A percentile compares a stretch with the other conserved stretches of the same genome.
phyloP scores from a whole-genome alignment of 2,113 vertebrate species.

The Spilogale gracilis region DNA sequence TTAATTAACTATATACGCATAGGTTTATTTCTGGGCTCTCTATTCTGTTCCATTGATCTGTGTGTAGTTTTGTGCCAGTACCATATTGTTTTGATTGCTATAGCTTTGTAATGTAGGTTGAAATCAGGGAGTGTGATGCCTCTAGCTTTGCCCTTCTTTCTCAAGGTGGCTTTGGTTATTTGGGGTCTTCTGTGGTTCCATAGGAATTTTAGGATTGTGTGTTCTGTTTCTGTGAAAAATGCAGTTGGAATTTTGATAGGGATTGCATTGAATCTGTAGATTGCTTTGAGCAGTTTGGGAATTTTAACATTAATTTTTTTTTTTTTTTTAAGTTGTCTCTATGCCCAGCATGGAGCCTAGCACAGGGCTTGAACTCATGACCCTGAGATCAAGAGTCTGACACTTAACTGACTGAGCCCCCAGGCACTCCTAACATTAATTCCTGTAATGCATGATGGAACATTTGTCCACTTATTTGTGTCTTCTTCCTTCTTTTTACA shows the following conservation, averaged over 20 bases:
- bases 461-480: background rate
- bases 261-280: background rate
- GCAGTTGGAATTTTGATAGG: background rate
- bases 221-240: conserved; percentile 27
- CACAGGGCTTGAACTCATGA: background rate
- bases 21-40: background rate
- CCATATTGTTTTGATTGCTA: background rate
- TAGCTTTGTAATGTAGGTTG: conserved; percentile 1
- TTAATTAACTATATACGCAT: background rate
- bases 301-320: background rate
- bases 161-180: background rate
- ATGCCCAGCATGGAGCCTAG: background rate
- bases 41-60: background rate
- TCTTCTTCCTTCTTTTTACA: background rate
- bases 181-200: background rate
- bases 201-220: background rate
- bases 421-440: background rate
- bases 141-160: background rate
- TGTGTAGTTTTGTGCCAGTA: background rate
- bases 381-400: background rate
- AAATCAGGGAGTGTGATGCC: background rate
- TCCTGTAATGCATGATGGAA: background rate
- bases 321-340: too few relatives aligned
- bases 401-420: background rate
- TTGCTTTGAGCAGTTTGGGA: background rate